These are phyloP conservation scores for Heterodera carotae DNA, from an alignment of 1,140 invertebrate genomes.

Conservation along the genomic window DNA sequence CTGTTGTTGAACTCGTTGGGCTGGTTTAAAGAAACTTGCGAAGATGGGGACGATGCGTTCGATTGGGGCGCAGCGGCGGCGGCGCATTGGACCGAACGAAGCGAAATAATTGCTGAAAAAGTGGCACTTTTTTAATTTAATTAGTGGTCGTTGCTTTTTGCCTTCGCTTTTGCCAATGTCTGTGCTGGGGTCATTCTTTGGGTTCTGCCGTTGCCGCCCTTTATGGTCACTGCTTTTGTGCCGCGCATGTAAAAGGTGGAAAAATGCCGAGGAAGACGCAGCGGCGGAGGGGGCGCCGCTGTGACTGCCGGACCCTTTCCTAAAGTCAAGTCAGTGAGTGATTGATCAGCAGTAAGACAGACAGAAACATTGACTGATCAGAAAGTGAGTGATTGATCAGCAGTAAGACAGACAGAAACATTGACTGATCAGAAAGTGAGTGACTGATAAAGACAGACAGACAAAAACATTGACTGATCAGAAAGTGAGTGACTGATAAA, in stretches of 20 bases:
- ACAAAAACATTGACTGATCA: slow-evolving; percentile 1
- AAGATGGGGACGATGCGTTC: neutral
- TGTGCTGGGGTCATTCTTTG: too few species aligned
- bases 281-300: neutral
- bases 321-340: slow-evolving; percentile 7
- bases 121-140: too few species aligned
- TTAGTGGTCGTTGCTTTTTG: too few species aligned
- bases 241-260: neutral
- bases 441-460: slow-evolving; percentile 3
- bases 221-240: neutral
- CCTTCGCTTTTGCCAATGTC: neutral
- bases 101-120: neutral
- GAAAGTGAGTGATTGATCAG: slow-evolving; percentile 4
- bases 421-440: too few species aligned
- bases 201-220: neutral
- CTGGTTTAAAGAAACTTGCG: neutral
- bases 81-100: neutral
- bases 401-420: neutral
- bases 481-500: slow-evolving; percentile 8
- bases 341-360: neutral
- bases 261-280: neutral
- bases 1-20: neutral
- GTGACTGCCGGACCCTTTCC: slow-evolving; percentile 2
- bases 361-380: neutral
- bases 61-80: neutral